These are phyloP conservation scores for Beris chalybata DNA, from an alignment of 2,888 invertebrate genomes.

Conservation along the genomic window DNA sequence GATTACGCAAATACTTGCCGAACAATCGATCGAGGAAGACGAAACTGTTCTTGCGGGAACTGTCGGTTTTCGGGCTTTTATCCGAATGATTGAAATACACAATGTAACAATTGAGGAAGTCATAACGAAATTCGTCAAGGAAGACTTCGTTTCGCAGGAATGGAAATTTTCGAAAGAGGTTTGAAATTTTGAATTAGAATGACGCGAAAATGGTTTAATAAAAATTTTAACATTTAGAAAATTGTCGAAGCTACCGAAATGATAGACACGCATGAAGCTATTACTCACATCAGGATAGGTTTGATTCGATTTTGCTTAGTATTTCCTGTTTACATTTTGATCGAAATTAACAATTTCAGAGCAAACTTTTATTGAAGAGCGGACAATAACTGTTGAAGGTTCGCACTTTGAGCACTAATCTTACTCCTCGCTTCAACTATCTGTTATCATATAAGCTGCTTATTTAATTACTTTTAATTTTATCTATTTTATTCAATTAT, in stretches of 20 bases:
- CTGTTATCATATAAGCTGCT: slow-evolving; percentile 50
- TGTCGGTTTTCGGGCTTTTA: slow-evolving; percentile 82
- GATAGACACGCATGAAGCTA: slow-evolving; percentile 52
- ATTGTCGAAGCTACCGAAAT: slow-evolving; percentile 54
- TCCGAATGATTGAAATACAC: slow-evolving; percentile 80
- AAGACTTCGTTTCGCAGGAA: slow-evolving; percentile 78
- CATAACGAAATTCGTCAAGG: slow-evolving; percentile 77
- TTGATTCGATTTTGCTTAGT: slow-evolving; percentile 40
- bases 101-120: slow-evolving; percentile 83
- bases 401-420: slow-evolving; percentile 48
- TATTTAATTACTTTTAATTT: no score
- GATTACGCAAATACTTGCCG: slow-evolving; percentile 78
- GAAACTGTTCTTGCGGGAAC: slow-evolving; percentile 77
- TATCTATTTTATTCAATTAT: no score
- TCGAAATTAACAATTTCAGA: slow-evolving; percentile 42
- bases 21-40: slow-evolving; percentile 72
- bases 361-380: slow-evolving; percentile 55
- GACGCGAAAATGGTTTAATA: slow-evolving; percentile 35
- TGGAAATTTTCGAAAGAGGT: slow-evolving; percentile 69
- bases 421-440: slow-evolving; percentile 40
- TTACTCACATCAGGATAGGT: slow-evolving; percentile 56
- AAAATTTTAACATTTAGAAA: slow-evolving; percentile 48
- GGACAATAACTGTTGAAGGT: slow-evolving; percentile 54
- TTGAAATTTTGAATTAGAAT: slow-evolving; percentile 47
- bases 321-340: neutral